A percentile compares a stretch with the other conserved stretches of the same genome.
Conservation (phyloP, 2,113 vertebrate species). For the Clupea harengus region DNA sequence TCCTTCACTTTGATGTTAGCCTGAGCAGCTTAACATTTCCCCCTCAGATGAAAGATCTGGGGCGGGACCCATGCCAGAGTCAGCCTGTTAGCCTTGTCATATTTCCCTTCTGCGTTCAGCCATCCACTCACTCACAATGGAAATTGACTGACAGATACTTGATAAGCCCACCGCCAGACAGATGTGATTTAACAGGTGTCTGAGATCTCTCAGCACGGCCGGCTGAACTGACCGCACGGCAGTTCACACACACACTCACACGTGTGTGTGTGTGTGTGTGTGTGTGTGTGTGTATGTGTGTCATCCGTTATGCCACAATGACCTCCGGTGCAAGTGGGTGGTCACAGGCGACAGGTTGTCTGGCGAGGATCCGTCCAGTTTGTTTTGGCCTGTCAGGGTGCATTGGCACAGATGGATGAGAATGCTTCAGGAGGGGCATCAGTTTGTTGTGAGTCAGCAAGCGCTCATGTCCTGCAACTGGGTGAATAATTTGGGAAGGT, state of each 20-base stretch:
- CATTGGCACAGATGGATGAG: background rate
- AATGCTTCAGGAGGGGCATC: background rate
- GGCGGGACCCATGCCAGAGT: background rate
- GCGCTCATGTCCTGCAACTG: background rate
- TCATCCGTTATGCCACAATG: background rate
- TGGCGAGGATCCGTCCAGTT: background rate
- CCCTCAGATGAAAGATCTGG: background rate
- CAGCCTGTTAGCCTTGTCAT: background rate
- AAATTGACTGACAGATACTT: background rate
- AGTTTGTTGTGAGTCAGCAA: background rate
- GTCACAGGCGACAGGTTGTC: background rate
- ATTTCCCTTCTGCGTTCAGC: background rate
- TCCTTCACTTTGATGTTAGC: background rate
- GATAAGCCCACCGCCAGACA: background rate
- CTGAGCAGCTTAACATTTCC: background rate
- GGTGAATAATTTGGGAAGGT: background rate
- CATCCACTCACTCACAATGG: background rate
- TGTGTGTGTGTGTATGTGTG: background rate
- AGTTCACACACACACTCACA: too few relatives aligned
- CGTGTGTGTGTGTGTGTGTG: background rate
- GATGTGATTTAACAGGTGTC: background rate
- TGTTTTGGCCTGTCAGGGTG: background rate
- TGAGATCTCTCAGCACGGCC: background rate
- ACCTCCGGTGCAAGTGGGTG: background rate
- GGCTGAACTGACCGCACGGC: background rate